Base-by-base conservation (phyloP, 2,888 invertebrate genomes). In the Callyntrura sp. region DNA sequence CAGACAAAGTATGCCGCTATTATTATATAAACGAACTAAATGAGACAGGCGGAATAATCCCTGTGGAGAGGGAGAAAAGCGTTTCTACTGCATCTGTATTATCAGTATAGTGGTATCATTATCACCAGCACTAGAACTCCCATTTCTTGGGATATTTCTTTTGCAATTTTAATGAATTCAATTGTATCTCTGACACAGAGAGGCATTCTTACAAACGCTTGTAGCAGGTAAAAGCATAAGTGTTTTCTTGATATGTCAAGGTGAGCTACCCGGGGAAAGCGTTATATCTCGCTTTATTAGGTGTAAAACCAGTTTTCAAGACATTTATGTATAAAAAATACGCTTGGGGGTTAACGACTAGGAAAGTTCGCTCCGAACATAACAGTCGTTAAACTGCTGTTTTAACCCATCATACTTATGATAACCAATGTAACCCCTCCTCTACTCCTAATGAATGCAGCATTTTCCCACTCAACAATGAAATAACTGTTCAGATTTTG, bases 151-250 rank as follows among this genome's bases (percentile, higher is more conserved):
- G 20, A 35, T 23, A 48, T 76, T 25, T 51, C 25, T 76, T 55
- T 51, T 76, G 76, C 76, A 76, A 48, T 55, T 76, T 76, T 76
- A 76, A 76, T 76, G 76, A 76, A 55, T 76, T 51, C 35, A 35
- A 35, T 35, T 35, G 2, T 35, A 35, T 45, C 48, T 12, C 48
- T 48, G 12, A n/a, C 51, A 12, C 9, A 14, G n/a, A 51, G n/a
- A 48, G 48, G 11, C 12, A 51, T 14, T 35, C 35, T 35, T 35
- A 35, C 3, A 35, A 4, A 35, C 35, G 35, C 35, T 4, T 35
- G 35, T 2, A 35, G 35, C 6, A 35, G 35, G 6, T 4, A 35
- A 35, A 6, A 6, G 35, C 6, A 4, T 35, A 35, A 35, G 35
- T 35, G 35, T 51, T 51, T 11, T 51, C 9, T 14, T 51, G 51